Evolutionary conservation across 2,888 invertebrate species (phyloP).

Genomic region (Cantharis lateralis): DNA sequence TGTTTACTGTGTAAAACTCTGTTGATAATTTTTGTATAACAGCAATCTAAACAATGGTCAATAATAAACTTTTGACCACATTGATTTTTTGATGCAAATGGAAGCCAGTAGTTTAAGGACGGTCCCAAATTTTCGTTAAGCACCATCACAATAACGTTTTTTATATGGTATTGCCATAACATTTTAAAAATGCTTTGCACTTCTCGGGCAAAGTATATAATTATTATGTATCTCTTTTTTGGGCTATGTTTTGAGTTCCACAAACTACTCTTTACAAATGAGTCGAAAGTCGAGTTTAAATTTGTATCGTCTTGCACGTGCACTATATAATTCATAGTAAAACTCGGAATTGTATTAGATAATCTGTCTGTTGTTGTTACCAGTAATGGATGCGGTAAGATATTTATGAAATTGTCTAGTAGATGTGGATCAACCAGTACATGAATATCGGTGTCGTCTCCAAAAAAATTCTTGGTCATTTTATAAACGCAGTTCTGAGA

Average conservation of each 20-base stretch:
- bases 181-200: background rate
- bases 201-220: background rate
- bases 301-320: background rate
- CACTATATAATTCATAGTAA: background rate
- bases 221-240: background rate
- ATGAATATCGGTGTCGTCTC: too few relatives aligned
- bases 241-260: background rate
- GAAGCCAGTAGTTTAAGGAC: background rate
- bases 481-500: too few relatives aligned
- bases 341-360: too few relatives aligned
- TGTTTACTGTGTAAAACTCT: background rate
- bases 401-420: too few relatives aligned
- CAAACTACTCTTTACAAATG: background rate
- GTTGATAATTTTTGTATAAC: background rate
- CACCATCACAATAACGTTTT: background rate
- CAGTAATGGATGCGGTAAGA: too few relatives aligned
- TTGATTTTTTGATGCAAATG: background rate
- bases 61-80: background rate
- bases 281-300: background rate
- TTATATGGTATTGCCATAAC: background rate
- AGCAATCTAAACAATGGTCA: background rate
- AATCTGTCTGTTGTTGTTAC: background rate
- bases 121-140: background rate
- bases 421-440: too few relatives aligned
- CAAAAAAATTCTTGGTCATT: too few relatives aligned